Evolutionary conservation across 2,888 invertebrate species (phyloP).

Genomic region (Tuberolachnus salignus): DNA sequence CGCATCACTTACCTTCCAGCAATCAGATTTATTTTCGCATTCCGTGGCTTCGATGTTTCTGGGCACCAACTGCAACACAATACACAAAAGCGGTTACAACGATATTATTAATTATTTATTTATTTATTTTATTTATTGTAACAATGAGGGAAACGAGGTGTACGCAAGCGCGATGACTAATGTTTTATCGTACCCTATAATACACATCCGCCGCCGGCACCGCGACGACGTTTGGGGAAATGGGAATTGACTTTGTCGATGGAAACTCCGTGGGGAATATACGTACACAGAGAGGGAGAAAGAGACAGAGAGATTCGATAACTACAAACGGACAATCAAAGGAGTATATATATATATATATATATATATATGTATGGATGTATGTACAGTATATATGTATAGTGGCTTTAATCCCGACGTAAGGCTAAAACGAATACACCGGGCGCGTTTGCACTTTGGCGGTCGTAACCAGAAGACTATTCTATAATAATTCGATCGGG

Average conservation of each 20-base stretch:
- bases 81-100: slow-evolving; percentile 9
- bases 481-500: not conserved
- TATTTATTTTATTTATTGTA: not conserved
- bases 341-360: not conserved
- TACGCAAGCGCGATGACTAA: slow-evolving; percentile 16
- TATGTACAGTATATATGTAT: not conserved
- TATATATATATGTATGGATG: too few relatives aligned
- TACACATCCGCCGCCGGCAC: too few relatives aligned
- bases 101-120: slow-evolving; percentile 18
- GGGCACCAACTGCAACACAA: slow-evolving; percentile 34
- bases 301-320: not conserved
- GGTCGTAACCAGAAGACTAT: not conserved
- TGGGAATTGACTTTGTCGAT: slow-evolving; percentile 31
- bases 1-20: slow-evolving; percentile 53
- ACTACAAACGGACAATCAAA: slow-evolving; percentile 38
- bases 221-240: slow-evolving; percentile 19
- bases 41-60: slow-evolving; percentile 44
- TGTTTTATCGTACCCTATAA: not conserved
- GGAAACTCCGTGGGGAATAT: slow-evolving; percentile 21
- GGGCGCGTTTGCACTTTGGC: not conserved
- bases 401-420: slow-evolving; percentile 11
- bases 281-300: not conserved
- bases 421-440: not conserved
- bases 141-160: not conserved
- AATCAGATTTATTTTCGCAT: slow-evolving; percentile 50